Base-by-base conservation (phyloP, 1,140 invertebrate species). In the Gryon sp. region DNA sequence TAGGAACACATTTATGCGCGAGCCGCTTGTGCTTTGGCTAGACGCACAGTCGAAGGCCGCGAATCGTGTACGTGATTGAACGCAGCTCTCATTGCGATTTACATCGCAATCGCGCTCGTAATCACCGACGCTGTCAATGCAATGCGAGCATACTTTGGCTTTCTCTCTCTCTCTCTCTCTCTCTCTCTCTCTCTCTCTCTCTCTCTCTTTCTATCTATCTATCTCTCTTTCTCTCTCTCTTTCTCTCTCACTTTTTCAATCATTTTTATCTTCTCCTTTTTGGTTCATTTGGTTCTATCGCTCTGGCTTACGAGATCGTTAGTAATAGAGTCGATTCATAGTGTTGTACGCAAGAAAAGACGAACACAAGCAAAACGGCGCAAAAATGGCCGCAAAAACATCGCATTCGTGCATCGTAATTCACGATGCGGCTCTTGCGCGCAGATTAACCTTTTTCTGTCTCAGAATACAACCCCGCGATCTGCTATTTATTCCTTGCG, bases 91-190 rank as follows among this genome's bases (percentile, higher is more conserved):
- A 62, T 55, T 78, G 80, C 83, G 83, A 86, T 86, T 86, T 84
- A 85, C 84, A 85, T 85, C 82, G 84, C 84, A 83, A 85, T 84
- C 83, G 83, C 70, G 73, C 74, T 82, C 83, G 83, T 85, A 86
- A 84, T 86, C 84, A 85, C 76, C 81, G 26, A 45, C 70, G 72
- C 65, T 60, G 79, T 63, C 63, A 63, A 74, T 66, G 59, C 57
- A 53, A 46, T 45, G 55, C 63, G 50, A 38, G 2, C 7, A n/a
- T 32, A 16, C 52, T 34, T 34, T 24, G 20, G 46, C 41, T 45
- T 30, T 3, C 18, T 11, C 59, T 62, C 76, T 9, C 1, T 28
- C 34, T 32, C 30, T 38, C 9, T 16, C 57, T 0, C 38, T 43
- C 8, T 30, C 20, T 28, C 16, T 24, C n/a, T 26, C 43, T 16